These are phyloP conservation scores for Hydropsyche tenuis DNA, from an alignment of 1,140 invertebrate species.

Conservation along the genomic window DNA sequence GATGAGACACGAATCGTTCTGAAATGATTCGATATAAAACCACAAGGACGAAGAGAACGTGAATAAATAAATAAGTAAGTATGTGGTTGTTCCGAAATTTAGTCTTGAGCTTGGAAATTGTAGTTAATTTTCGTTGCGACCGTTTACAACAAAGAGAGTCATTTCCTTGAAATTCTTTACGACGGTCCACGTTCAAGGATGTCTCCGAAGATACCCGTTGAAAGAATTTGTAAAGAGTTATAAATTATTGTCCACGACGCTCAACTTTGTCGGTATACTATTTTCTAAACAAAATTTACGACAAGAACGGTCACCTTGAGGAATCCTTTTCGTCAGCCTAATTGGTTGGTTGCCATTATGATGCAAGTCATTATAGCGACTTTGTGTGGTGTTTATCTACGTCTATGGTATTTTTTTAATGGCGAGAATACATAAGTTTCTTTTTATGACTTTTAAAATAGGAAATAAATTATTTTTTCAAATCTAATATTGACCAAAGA, in stretches of 20 bases:
- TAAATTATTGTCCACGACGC: not conserved
- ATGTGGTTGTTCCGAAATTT: too few species aligned
- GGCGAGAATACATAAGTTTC: too few species aligned
- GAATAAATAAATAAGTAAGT: too few species aligned
- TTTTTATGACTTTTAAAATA: too few species aligned
- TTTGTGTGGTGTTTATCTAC: too few species aligned
- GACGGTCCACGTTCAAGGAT: not conserved
- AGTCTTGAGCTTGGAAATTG: too few species aligned
- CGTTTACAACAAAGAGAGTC: not conserved
- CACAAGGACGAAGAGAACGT: too few species aligned
- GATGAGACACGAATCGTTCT: not conserved
- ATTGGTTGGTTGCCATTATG: conserved; percentile 4
- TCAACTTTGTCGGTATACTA: conserved; percentile 13
- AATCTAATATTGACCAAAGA: too few species aligned
- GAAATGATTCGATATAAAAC: not conserved
- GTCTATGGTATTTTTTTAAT: too few species aligned
- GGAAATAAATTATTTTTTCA: too few species aligned
- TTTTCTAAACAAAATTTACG: conserved; percentile 24
- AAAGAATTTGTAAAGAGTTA: conserved; percentile 24
- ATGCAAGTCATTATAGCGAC: not conserved
- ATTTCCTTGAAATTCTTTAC: not conserved
- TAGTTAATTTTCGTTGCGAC: too few species aligned
- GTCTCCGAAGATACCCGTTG: not conserved
- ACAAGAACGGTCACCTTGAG: not conserved
- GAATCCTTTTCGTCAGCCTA: conserved; percentile 4